Evolutionary conservation across 2,888 invertebrate species (phyloP).

Genomic region (Campoletis raptor): DNA sequence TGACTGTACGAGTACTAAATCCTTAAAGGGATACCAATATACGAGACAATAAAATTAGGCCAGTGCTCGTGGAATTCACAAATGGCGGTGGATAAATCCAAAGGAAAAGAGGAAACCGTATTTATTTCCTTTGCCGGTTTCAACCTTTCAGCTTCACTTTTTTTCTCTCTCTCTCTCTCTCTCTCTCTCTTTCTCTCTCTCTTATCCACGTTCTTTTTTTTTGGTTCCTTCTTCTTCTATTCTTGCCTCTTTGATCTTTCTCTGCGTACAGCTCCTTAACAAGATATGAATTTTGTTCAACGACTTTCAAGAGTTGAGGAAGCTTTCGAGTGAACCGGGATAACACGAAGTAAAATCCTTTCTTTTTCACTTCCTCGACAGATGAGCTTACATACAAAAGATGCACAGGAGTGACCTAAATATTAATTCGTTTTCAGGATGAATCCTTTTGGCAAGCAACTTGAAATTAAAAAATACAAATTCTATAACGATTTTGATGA

Average conservation of each 20-base stretch:
- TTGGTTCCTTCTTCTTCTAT: background rate
- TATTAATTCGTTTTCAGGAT: constrained; percentile 15
- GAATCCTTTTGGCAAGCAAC: background rate
- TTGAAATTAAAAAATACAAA: background rate
- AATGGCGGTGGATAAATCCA: constrained; percentile 16
- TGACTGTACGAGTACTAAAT: constrained; percentile 20
- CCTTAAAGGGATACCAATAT: constrained; percentile 29
- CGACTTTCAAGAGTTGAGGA: constrained; percentile 31
- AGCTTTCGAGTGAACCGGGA: constrained; percentile 5
- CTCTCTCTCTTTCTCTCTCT: no score
- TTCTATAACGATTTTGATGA: background rate
- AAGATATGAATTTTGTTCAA: constrained; percentile 43
- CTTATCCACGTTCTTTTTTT: background rate
- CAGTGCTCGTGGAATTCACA: constrained; percentile 44
- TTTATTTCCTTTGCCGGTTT: constrained; percentile 54
- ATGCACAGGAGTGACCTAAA: constrained; percentile 28
- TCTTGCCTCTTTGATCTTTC: constrained; percentile 31
- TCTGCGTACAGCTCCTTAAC: constrained; percentile 14
- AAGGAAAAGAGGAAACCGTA: constrained; percentile 11
- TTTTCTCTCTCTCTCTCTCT: no score
- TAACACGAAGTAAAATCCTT: constrained; percentile 14
- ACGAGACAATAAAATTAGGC: constrained; percentile 35
- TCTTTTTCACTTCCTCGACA: background rate
- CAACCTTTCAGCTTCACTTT: constrained; percentile 35
- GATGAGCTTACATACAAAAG: constrained; percentile 4